Base-by-base conservation (phyloP, 2,888 invertebrate genomes). In the Microctonus brassicae region DNA sequence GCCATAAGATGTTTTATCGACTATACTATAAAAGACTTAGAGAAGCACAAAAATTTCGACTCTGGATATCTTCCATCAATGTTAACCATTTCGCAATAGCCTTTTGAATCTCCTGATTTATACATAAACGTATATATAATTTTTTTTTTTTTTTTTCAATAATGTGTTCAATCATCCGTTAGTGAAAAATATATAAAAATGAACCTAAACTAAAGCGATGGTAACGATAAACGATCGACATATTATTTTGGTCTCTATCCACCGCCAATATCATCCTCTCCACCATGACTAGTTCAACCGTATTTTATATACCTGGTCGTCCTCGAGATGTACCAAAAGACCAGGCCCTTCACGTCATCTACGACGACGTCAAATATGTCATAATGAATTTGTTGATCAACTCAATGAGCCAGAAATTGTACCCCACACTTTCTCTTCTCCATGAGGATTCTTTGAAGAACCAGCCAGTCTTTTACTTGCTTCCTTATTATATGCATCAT, bases 321-420 rank as follows among this genome's bases (percentile, higher is more conserved):
- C 63, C 63, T 64, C 63, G 63, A 47, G 71, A 73, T 72, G 72
- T 77, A 75, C 77, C 78, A 63, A 71, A 70, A 72, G 68, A 77
- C 78, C 79, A 39, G 61, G 66, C 74, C 72, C 72, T 72, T 77
- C 78, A 79, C 82, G 79, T 82, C 82, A 82, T 82, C 83, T 81
- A 83, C 79, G 79, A 77, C 76, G 79, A 83, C 83, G 87, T 78
- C 79, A 78, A 77, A 73, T 74, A 75, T 72, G 79, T 87, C 87
- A 81, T 84, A 83, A 85, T 83, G 84, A 83, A 87, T 86, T 85
- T 86, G 84, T 85, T 80, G 78, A 72, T 74, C 75, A 84, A 83
- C 76, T 80, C 87, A 84, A 87, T 87, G 86, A 87, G 86, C 84
- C 84, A 84, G 84, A 86, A 86, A 80, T 76, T 78, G 76, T 82